Base-by-base conservation (phyloP, 2,888 invertebrate genomes). In the Tenthredo amoena region DNA sequence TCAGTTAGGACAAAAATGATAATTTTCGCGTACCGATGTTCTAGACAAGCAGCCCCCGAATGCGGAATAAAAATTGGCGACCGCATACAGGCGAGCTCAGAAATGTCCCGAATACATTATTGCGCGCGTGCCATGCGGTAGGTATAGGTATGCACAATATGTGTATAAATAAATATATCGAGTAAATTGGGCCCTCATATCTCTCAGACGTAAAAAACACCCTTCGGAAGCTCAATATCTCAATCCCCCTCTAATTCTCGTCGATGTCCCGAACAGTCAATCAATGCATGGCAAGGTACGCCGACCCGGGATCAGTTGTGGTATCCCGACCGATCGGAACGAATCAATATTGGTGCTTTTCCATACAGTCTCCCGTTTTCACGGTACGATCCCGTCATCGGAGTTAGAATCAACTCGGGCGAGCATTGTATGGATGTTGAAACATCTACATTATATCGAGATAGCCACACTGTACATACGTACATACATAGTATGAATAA, bases 221-320 rank as follows among this genome's bases (percentile, higher is more conserved):
- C 89, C 87, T 87, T 89, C 87, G 89, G 90, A 91, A 91, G 90
- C 91, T 90, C 89, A 91, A 91, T 89, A 89, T 91, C 91, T 91
- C 91, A 92, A 91, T 92, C 90, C 89, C 91, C 91, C 90, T 89
- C 88, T 88, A 88, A 87, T 88, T 88, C 87, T 89, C 89, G 90
- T 91, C 91, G 87, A 91, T 91, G 91, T 91, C 90, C 90, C 89
- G 91, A 90, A 87, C 89, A 90, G 90, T 91, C 91, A 91, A 91
- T 91, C 90, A 91, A 91, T 89, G 88, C 90, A 89, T 18, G 34
- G 31, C 62, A 12, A 55, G 58, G 55, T 26, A 15, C 2, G 62
- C 2, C 21, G 62, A 62, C 15, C 31, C 65, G 9, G 31, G 12
- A 65, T 65, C 65, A 31, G 65, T 65, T 10, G 65, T 31, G 9